Evolutionary conservation across 1,140 invertebrate genomes (phyloP).

Genomic region (Aphaenogaster rudis): DNA sequence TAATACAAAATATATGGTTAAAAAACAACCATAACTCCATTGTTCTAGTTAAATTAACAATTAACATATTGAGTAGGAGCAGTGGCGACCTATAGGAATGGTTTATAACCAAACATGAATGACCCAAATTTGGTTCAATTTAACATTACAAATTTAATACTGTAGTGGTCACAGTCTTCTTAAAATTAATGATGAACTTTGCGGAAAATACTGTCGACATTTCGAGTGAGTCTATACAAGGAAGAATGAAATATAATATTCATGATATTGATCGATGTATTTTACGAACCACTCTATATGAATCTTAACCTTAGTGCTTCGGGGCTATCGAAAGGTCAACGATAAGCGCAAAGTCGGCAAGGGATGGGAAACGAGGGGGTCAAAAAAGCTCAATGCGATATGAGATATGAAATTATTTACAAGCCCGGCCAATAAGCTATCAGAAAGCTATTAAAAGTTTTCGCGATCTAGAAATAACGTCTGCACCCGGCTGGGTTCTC

Average conservation of each 20-base stretch:
- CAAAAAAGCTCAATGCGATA: constrained; percentile 43
- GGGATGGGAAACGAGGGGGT: neutral
- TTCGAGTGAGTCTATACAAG: neutral
- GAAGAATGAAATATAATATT: constrained; percentile 8
- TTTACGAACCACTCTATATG: neutral
- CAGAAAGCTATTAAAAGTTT: constrained; percentile 83
- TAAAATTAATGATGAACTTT: neutral
- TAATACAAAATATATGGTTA: too few species aligned
- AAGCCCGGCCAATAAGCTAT: constrained; percentile 78
- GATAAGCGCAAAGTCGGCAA: neutral
- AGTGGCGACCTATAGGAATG: too few species aligned
- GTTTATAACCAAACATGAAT: too few species aligned
- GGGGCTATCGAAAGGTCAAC: constrained; percentile 43
- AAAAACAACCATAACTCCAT: too few species aligned
- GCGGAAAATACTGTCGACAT: neutral
- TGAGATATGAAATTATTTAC: constrained; percentile 80
- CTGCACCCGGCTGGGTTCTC: constrained; percentile 62
- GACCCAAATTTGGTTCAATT: too few species aligned
- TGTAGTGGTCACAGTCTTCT: neutral
- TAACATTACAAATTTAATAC: too few species aligned
- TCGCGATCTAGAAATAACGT: constrained; percentile 79
- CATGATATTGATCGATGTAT: neutral
- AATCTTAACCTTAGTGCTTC: constrained; percentile 24
- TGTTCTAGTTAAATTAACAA: too few species aligned
- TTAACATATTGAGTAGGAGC: too few species aligned